Evolutionary conservation across 2,888 invertebrate species (phyloP).

Genomic region (Agrochola lychnidis): DNA sequence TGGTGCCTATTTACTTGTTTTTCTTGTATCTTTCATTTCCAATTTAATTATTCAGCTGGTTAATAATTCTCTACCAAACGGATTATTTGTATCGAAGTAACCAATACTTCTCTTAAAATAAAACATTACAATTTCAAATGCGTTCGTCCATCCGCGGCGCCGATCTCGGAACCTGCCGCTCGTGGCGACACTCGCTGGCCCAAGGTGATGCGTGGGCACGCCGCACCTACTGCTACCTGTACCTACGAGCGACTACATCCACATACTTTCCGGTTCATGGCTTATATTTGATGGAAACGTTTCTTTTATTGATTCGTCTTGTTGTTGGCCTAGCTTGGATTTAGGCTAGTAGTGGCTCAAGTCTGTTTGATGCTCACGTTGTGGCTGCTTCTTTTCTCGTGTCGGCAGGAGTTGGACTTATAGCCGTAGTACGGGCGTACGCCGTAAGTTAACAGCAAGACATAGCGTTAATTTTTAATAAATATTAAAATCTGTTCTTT

Average conservation of each 20-base stretch:
- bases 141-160: slow-evolving; percentile 44
- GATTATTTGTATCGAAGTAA: neutral
- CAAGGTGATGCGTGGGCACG: slow-evolving; percentile 66
- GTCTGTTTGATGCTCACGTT: no score
- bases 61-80: neutral
- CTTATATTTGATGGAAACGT: slow-evolving; percentile 45
- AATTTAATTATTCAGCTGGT: neutral
- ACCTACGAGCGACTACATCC: slow-evolving; percentile 19
- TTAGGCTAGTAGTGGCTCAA: neutral
- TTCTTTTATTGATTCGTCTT: slow-evolving; percentile 42
- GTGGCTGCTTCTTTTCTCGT: neutral
- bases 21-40: neutral
- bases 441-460: no score
- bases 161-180: slow-evolving; percentile 51
- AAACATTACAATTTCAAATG: slow-evolving; percentile 40
- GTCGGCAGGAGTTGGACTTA: no score
- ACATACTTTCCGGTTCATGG: slow-evolving; percentile 58
- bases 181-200: slow-evolving; percentile 49
- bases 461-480: no score
- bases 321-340: slow-evolving; percentile 12
- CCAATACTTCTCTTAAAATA: slow-evolving; percentile 1
- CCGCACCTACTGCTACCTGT: slow-evolving; percentile 54
- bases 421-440: no score
- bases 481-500: no score
- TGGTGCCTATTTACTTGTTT: neutral